A percentile compares a stretch with the other conserved stretches of the same genome.
Evolutionary conservation across 1,140 invertebrate species (phyloP).

Genomic region (Phenacoccus solenopsis): DNA sequence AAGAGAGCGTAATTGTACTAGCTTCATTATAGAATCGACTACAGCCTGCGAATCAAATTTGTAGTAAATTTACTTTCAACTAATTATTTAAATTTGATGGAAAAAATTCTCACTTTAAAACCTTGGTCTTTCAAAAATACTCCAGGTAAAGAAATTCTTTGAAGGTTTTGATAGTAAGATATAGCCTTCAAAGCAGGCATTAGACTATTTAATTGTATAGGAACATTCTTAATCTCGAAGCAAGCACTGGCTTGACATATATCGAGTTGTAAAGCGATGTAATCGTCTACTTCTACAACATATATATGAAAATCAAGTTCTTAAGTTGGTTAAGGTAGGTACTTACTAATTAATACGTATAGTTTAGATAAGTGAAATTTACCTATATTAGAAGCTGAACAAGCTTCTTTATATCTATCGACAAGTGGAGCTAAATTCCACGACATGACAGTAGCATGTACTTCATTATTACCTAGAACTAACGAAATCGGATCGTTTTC

Average conservation of each 20-base stretch:
- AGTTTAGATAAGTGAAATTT: conserved; percentile 26
- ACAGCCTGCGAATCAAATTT: conserved; percentile 12
- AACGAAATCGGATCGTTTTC: conserved; percentile 45
- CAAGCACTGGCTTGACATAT: conserved; percentile 40
- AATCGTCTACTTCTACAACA: conserved; percentile 33
- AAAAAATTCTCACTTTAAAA: conserved; percentile 21
- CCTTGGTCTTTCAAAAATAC: conserved; percentile 44
- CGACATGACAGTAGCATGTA: conserved; percentile 44
- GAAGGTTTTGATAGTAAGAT: conserved; percentile 44
- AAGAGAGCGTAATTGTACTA: conserved; percentile 22
- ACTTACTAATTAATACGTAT: too few relatives aligned
- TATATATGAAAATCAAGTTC: too few relatives aligned
- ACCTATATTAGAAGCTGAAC: conserved; percentile 42
- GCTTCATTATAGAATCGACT: conserved; percentile 19
- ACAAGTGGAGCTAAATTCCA: conserved; percentile 48
- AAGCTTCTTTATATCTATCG: conserved; percentile 49
- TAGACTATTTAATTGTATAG: conserved; percentile 34
- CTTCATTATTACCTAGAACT: conserved; percentile 41
- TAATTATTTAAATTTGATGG: background rate
- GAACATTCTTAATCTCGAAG: conserved; percentile 38
- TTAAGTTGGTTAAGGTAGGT: too few relatives aligned
- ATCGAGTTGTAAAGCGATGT: conserved; percentile 40
- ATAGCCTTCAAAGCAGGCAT: conserved; percentile 46
- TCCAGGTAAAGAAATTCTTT: conserved; percentile 41
- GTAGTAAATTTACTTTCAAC: background rate